Evolutionary conservation across 2,113 vertebrate species (phyloP), one percentile per base, ranked within the genome.

Genomic region (Erythrocercus mccallii): DNA sequence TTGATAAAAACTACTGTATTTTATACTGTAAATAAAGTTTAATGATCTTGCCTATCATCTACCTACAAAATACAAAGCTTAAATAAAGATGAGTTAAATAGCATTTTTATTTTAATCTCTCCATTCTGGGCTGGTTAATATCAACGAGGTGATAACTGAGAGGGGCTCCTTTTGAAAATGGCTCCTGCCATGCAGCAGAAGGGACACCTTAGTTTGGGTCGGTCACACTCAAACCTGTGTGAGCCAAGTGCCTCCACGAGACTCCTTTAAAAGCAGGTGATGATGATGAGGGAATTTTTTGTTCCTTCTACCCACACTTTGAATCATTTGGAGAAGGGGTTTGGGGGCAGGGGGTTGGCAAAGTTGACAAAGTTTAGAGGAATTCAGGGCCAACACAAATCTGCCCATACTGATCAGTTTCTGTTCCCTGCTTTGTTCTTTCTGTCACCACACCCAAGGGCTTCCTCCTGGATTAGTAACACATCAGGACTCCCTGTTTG

Each of bases 1-100:
- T 47, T 95, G 92, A 77, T 47, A 42, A 91, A 93, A 90, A 80
- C 56, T 47, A 96, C 91, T 97, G 96, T 96, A 94, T 93, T 97
- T 94, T 97, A 92, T 94, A 94, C 91, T 97, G 96, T 97, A 96
- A 97, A 97, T 97, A 96, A 96, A 95, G 96, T 94, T 95, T 95
- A 86, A 96, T 90, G 94, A 97, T 90, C 92, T 96, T 97, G 94
- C 95, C 92, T 96, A 88, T 97, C 90, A 94, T 92, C 92, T 94
- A 96, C 94, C 95, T 90, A 96, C 92, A 92, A 94, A 88, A 83
- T 95, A 88, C 91, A 92, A 93, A 97, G 92, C 96, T 97, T 96
- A 95, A 97, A 97, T 97, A 97, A 97, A 97, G 95, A 94, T 62
- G 94, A 95, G 82, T 96, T 92, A 92, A 96, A 74, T 94, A 97